Evolutionary conservation across 2,797 vertebrate species (phyloP).

Genomic region (Astyanax mexicanus): DNA sequence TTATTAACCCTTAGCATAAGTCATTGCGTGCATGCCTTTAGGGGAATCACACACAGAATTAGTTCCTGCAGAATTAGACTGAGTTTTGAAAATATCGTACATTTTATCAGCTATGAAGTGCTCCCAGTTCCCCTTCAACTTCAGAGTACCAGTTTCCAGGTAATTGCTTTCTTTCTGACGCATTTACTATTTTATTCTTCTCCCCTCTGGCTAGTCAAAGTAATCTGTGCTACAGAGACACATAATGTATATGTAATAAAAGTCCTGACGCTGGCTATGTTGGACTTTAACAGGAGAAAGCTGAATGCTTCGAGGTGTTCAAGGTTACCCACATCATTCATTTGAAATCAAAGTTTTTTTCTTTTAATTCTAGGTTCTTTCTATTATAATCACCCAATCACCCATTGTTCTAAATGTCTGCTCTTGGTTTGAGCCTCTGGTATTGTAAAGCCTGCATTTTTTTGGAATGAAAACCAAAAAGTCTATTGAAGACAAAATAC

Average conservation of each 20-base stretch:
- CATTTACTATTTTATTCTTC: slow-evolving; percentile 2
- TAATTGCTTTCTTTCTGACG: background rate
- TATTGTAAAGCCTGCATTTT: too few species aligned
- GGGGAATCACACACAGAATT: background rate
- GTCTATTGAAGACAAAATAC: too few species aligned
- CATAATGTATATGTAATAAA: background rate
- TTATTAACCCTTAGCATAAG: too few species aligned
- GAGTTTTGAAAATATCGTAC: background rate
- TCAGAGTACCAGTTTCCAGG: background rate
- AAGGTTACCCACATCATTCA: background rate
- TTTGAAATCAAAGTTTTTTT: background rate
- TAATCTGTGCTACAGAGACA: background rate
- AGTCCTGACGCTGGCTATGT: background rate
- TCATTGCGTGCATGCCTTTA: background rate
- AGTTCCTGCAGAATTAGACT: background rate
- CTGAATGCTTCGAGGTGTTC: background rate
- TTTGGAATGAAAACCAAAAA: too few species aligned
- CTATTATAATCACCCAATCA: too few species aligned
- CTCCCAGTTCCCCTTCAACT: background rate
- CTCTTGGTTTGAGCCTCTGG: too few species aligned
- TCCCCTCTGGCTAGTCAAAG: background rate
- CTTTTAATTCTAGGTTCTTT: background rate
- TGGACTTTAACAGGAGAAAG: background rate
- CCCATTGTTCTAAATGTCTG: too few species aligned
- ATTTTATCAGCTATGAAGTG: background rate